Base-by-base conservation (phyloP, 2,888 invertebrate genomes). In the Thelaira solivaga region DNA sequence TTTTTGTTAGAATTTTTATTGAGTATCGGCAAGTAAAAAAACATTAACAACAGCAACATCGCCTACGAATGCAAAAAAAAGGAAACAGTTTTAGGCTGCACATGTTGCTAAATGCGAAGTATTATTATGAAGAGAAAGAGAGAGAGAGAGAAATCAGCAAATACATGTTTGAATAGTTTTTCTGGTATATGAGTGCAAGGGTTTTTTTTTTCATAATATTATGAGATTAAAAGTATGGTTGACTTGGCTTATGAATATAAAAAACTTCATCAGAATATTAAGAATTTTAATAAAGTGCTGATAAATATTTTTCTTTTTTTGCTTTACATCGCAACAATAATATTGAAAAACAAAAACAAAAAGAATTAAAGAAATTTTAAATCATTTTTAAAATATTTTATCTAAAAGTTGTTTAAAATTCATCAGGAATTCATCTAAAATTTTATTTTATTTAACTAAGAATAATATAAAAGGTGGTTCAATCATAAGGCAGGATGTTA, bases 51-150 rank as follows among this genome's bases (percentile, higher is more conserved):
- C n/a, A 26, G 13, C 24, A 68, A 49, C 13, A 47, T 45, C 8
- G 31, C 29, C 29, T 65, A 22, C 22, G n/a, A n/a, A n/a, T n/a
- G n/a, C n/a, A n/a, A n/a, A n/a, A 36, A 55, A 36, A 36, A 43
- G 10, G 18, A 49, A 49, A 26, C 31, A 49, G 10, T 6, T 6
- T 26, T 72, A 55, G 64, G 47, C 55, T 57, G 47, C 72, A 72
- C 43, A 57, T 72, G 64, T 57, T 72, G 31, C 55, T 55, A 57
- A 64, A 47, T 59, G 49, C 59, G 20, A 59, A 41, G n/a, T 39
- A 24, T 24, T 55, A 55, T 64, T 72, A 72, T 59, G 26, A 47
- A 64, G 55, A 62, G 51, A 26, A 62, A n/a, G n/a, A n/a, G n/a
- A n/a, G n/a, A n/a, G n/a, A n/a, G n/a, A n/a, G n/a, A n/a, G n/a